Conservation (phyloP, 2,888 invertebrate species). For the Tetragnatha montana region DNA sequence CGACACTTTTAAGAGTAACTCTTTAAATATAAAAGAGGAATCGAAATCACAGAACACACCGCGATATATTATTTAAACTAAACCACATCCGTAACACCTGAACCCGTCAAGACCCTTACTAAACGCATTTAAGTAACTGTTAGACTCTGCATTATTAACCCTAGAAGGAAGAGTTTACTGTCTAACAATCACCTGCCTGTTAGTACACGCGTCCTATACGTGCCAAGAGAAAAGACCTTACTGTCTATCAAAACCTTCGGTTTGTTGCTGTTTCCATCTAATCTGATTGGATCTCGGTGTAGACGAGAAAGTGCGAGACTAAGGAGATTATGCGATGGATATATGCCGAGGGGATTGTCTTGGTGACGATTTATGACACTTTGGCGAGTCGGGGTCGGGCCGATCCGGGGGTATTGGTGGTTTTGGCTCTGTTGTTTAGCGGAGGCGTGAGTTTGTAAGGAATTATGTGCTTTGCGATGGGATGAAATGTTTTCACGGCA, state of each 20-base stretch:
- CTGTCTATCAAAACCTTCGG: constrained; percentile 24
- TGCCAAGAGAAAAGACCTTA: constrained; percentile 30
- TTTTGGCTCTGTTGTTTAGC: neutral
- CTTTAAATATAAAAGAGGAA: no score
- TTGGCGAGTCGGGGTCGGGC: constrained; percentile 3
- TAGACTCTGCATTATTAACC: neutral
- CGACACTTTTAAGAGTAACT: no score
- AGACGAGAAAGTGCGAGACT: constrained; percentile 40
- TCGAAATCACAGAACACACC: no score
- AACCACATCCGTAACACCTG: no score
- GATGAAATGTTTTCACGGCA: constrained; percentile 2
- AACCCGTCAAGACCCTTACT: neutral
- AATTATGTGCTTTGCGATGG: neutral
- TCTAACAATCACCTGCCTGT: neutral
- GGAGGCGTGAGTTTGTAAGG: neutral
- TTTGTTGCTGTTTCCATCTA: constrained; percentile 44
- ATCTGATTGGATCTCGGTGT: constrained; percentile 51
- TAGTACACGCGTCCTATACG: constrained; percentile 17
- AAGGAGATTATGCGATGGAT: constrained; percentile 50
- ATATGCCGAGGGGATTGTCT: constrained; percentile 30
- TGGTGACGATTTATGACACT: constrained; percentile 51
- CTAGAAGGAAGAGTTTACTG: neutral
- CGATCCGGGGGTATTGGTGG: neutral
- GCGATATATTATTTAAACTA: no score
- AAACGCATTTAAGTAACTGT: neutral